A percentile compares a stretch with the other conserved stretches of the same genome.
These are phyloP conservation scores for Augochlorella aurata DNA, from an alignment of 2,888 invertebrate genomes.

Conservation along the genomic window DNA sequence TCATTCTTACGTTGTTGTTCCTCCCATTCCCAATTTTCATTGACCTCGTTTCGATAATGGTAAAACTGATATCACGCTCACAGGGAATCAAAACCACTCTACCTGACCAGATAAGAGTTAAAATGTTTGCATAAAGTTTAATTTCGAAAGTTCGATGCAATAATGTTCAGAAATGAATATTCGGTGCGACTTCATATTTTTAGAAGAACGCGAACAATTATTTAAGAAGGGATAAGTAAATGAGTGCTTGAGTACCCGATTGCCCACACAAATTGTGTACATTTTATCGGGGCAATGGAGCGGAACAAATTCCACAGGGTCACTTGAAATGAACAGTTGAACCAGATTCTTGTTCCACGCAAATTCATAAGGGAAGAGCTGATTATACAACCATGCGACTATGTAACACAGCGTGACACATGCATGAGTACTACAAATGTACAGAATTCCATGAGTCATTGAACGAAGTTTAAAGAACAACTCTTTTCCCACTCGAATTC, in stretches of 20 bases:
- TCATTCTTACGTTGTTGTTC: constrained; percentile 49
- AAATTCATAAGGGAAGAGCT: neutral
- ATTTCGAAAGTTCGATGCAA: neutral
- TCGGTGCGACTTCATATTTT: neutral
- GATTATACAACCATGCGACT: neutral
- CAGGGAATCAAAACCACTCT: too few species aligned
- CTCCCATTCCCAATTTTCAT: neutral
- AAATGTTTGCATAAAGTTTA: neutral
- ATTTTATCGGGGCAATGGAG: neutral
- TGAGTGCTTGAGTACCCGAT: too few species aligned
- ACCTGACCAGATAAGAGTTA: neutral
- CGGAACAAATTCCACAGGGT: neutral
- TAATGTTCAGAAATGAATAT: neutral
- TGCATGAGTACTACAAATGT: neutral
- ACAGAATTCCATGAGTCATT: constrained; percentile 11
- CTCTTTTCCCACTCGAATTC: neutral
- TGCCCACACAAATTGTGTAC: neutral
- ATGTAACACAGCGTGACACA: neutral
- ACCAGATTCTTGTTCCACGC: neutral
- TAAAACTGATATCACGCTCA: too few species aligned
- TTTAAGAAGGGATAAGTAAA: too few species aligned
- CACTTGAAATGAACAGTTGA: neutral
- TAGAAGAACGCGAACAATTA: neutral
- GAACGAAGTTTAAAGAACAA: neutral
- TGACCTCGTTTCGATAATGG: neutral